Evolutionary conservation across 2,113 vertebrate genomes (phyloP).

Genomic region (Bucco capensis): DNA sequence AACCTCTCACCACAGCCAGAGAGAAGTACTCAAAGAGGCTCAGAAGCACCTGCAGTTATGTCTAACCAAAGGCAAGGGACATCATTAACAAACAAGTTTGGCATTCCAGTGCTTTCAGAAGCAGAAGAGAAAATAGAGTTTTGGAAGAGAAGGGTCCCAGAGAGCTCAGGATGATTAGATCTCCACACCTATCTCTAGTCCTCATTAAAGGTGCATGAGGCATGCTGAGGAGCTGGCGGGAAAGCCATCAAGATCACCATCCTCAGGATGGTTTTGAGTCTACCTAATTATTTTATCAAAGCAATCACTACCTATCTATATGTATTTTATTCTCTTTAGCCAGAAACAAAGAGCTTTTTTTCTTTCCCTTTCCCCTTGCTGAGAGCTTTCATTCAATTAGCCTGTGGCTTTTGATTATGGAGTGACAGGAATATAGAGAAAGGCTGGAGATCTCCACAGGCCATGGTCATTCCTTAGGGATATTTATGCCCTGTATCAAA

Average conservation of each 20-base stretch:
- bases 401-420: background rate
- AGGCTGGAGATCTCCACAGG: background rate
- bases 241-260: background rate
- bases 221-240: background rate
- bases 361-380: background rate
- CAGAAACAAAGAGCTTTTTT: background rate
- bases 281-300: constrained; percentile 19
- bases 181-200: background rate
- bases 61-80: constrained; percentile 2
- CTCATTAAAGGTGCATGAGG: background rate
- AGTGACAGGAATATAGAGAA: background rate
- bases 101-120: background rate
- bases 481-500: background rate
- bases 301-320: background rate
- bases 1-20: background rate
- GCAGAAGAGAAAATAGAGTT: background rate
- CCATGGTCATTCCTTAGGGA: background rate
- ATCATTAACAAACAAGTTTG: constrained; percentile 8
- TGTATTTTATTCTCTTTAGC: background rate
- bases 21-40: background rate
- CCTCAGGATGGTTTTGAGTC: background rate
- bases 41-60: background rate
- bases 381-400: background rate
- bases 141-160: background rate
- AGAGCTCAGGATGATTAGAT: background rate